Evolutionary conservation across 2,113 vertebrate species (phyloP), one percentile per base, ranked within the genome.

Genomic region (Microcebus ravelobensis): DNA sequence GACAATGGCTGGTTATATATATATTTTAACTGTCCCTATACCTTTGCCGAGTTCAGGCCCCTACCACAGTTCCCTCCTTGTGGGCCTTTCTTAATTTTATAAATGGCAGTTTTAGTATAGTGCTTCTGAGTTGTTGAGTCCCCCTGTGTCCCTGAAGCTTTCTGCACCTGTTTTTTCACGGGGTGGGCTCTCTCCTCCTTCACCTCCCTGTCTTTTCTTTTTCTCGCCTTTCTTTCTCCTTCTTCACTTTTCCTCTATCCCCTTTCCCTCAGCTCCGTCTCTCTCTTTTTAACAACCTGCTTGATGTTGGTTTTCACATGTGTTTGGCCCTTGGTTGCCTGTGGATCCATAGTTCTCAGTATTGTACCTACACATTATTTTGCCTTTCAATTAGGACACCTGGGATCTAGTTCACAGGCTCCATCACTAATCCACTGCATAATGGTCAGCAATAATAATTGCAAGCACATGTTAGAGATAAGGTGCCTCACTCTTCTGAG

Each of bases 371-470:
- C 18, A 82, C 18, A 9, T 14, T 14, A 12, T 31, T 93, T 81
- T 34, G 39, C 85, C 80, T 92, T 90, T 96, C 34, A 63, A 1
- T 95, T 8, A 80, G 7, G 25, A 77, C 18, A 57, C 34, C 27
- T 59, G 29, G 67, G 42, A 59, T 94, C 82, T 88, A 57, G 61
- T 90, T 96, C 90, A 50, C 87, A 57, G 55, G 61, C 50, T 50
- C 45, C 45, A 50, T 93, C 70, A 73, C 42, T 70, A 63, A 29
- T 29, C 27, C 61, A n/a, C 36, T 20, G 15, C 39, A 14, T 68
- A 20, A 92, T 39, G 34, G 48, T 82, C 36, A 71, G n/a, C 67
- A 88, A 63, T 89, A 70, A 71, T 76, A 80, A 42, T 6, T 79
- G 57, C 42, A 92, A 89, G 50, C 71, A 71, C 2, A 2, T 31